These are phyloP conservation scores for Pangasius sanitwongsei DNA, from an alignment of 2,797 vertebrate genomes.

Conservation along the genomic window DNA sequence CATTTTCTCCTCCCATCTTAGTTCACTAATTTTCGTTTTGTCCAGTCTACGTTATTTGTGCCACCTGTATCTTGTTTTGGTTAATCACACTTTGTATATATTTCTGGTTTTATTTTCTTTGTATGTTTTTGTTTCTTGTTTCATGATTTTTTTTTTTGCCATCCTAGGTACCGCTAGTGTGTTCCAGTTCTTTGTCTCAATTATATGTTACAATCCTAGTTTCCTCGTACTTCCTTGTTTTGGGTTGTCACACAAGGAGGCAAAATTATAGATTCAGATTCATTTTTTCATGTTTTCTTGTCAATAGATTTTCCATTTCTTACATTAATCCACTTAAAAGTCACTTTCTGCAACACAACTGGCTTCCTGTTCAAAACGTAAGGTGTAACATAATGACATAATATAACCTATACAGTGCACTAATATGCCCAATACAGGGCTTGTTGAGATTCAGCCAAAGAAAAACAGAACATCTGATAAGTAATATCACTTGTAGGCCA, in stretches of 20 bases:
- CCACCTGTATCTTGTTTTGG: not conserved
- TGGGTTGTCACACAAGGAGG: not conserved
- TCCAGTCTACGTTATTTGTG: not conserved
- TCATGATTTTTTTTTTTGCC: too few species aligned
- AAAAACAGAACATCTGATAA: too few species aligned
- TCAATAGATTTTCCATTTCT: too few species aligned
- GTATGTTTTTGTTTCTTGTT: not conserved
- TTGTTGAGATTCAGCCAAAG: too few species aligned
- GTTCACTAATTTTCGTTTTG: not conserved
- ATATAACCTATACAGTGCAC: too few species aligned
- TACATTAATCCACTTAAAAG: too few species aligned
- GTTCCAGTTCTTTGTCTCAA: not conserved
- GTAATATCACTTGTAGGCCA: too few species aligned
- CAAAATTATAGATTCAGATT: not conserved
- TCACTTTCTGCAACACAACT: too few species aligned
- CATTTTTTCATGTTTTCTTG: too few species aligned
- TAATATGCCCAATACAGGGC: too few species aligned
- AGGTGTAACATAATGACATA: too few species aligned
- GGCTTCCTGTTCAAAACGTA: too few species aligned
- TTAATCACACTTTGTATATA: not conserved
- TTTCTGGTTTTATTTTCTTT: not conserved
- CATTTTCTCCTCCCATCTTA: not conserved
- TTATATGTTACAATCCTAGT: not conserved
- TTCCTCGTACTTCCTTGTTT: not conserved
- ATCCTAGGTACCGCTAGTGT: not conserved